These are phyloP conservation scores for Aurelia coerulea DNA, from an alignment of 30 jellyfish, hydroid and myxozoan species.

Conservation along the genomic window DNA sequence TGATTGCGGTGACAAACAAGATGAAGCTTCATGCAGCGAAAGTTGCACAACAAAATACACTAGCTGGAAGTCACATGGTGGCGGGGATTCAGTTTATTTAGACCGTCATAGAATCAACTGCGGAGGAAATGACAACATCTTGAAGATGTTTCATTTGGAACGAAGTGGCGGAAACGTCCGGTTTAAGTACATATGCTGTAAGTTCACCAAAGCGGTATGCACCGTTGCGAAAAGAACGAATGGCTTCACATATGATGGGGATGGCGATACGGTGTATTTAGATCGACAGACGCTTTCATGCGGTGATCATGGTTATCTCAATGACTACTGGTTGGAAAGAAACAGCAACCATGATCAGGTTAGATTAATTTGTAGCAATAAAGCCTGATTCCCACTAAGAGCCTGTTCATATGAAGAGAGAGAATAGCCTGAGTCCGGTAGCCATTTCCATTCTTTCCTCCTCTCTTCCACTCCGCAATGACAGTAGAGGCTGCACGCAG, in stretches of 20 bases:
- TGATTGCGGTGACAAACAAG: constrained; percentile 58
- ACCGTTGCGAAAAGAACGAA: neutral
- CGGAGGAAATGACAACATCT: constrained; percentile 6
- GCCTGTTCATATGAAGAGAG: no score
- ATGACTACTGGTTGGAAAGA: constrained; percentile 1
- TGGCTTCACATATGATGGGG: constrained; percentile 2
- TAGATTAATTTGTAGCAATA: neutral
- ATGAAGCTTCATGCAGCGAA: constrained; percentile 25
- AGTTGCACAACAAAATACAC: neutral
- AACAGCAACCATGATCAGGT: constrained; percentile 11
- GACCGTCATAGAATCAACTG: constrained; percentile 29
- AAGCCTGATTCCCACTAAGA: no score
- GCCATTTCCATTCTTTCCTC: no score
- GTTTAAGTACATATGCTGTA: constrained; percentile 37
- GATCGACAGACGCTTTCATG: constrained; percentile 26
- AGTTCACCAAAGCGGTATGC: constrained; percentile 5
- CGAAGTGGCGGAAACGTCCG: constrained; percentile 23
- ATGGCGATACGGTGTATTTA: constrained; percentile 18
- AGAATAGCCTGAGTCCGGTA: no score
- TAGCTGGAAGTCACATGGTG: constrained; percentile 11
- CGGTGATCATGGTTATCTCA: constrained; percentile 16
- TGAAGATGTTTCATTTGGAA: constrained; percentile 18
- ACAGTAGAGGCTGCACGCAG: no score
- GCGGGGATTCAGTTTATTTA: constrained; percentile 11
- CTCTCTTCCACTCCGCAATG: no score